These are phyloP conservation scores for Camelus dromedarius DNA, from an alignment of 2,113 vertebrate genomes.

Conservation along the genomic window DNA sequence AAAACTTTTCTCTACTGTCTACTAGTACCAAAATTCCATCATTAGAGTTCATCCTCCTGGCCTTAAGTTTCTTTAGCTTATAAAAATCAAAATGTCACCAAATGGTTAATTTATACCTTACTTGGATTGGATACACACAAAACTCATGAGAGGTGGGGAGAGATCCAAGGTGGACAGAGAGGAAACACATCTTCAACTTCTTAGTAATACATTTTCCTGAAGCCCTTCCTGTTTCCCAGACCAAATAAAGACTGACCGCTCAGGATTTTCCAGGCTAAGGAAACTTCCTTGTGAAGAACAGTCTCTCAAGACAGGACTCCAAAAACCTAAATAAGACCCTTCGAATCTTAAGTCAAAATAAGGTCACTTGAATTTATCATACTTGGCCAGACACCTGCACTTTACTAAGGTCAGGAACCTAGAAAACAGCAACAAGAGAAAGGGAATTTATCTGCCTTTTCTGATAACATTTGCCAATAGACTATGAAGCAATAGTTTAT, in stretches of 20 bases:
- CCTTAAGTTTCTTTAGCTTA: not conserved
- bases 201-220: not conserved
- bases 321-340: slow-evolving; percentile 30
- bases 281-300: not conserved
- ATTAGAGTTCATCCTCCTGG: not conserved
- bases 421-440: slow-evolving; percentile 19
- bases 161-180: not conserved
- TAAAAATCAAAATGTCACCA: not conserved
- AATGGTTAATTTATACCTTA: not conserved
- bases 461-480: slow-evolving; percentile 26
- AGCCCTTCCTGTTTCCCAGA: not conserved
- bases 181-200: not conserved
- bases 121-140: not conserved
- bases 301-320: not conserved
- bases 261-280: not conserved
- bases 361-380: not conserved
- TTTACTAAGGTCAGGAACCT: not conserved
- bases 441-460: not conserved
- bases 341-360: slow-evolving; percentile 32
- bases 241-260: not conserved
- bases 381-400: not conserved
- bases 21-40: not conserved
- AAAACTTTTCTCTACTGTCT: not conserved
- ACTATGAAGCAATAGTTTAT: slow-evolving; percentile 21
- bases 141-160: not conserved